These are phyloP conservation scores for Orientallactaga bullata DNA, from an alignment of 2,113 vertebrate species.

Conservation along the genomic window DNA sequence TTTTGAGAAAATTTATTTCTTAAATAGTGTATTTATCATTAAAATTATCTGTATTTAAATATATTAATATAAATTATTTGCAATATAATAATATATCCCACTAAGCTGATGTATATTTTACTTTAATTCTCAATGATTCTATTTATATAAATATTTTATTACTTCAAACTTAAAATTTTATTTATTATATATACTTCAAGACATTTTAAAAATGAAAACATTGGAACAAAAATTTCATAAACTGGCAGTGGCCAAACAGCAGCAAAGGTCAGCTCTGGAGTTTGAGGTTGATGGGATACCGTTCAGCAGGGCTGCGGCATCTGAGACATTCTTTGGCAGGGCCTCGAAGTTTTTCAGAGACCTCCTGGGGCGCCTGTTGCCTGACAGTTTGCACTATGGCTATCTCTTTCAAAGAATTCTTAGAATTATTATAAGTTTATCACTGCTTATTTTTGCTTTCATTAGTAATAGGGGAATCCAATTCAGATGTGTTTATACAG, in stretches of 20 bases:
- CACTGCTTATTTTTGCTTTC: too few relatives aligned
- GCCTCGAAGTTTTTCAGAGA: too few relatives aligned
- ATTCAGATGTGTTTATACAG: too few relatives aligned
- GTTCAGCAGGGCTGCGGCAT: neutral
- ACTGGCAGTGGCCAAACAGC: neutral
- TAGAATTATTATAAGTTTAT: too few relatives aligned
- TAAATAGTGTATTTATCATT: neutral
- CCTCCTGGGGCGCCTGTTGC: too few relatives aligned
- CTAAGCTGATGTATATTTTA: neutral
- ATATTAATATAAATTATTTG: neutral
- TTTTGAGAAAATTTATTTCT: slow-evolving; percentile 18
- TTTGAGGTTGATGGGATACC: too few relatives aligned
- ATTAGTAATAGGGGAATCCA: too few relatives aligned
- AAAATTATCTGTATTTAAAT: neutral
- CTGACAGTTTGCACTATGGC: too few relatives aligned
- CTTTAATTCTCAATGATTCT: neutral
- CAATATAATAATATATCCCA: neutral
- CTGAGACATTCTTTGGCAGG: too few relatives aligned
- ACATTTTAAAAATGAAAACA: slow-evolving; percentile 19
- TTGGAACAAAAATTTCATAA: too few relatives aligned
- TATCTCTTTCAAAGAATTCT: too few relatives aligned
- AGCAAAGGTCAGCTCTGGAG: too few relatives aligned
- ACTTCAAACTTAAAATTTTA: slow-evolving; percentile 12
- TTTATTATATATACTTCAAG: neutral
- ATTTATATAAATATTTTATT: neutral